A percentile compares a stretch with the other conserved stretches of the same genome.
Evolutionary conservation across 2,888 invertebrate species (phyloP).

Genomic region (Cylloceria caligata): DNA sequence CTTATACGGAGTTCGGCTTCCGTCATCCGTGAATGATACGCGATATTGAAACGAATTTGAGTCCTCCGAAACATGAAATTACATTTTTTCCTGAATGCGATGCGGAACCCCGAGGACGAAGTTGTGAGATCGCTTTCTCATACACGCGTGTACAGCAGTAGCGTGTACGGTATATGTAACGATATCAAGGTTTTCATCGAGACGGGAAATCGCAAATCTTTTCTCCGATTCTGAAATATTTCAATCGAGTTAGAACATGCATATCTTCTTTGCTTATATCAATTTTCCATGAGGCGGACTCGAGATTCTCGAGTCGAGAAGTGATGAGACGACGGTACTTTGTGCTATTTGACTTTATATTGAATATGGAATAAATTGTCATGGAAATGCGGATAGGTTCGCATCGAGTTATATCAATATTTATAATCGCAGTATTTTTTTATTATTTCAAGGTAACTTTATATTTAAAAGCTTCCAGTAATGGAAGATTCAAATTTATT

Average conservation of each 20-base stretch:
- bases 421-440: background rate
- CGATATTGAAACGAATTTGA: background rate
- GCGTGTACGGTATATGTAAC: constrained; percentile 1
- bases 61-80: background rate
- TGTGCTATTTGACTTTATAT: background rate
- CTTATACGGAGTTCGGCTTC: background rate
- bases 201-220: background rate
- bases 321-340: constrained; percentile 9
- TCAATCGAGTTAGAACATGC: constrained; percentile 45
- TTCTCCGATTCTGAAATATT: constrained; percentile 11
- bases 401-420: background rate
- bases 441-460: background rate
- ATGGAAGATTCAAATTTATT: background rate
- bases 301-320: no score
- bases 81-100: constrained; percentile 5
- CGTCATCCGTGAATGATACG: background rate
- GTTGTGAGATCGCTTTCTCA: background rate
- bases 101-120: background rate
- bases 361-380: constrained; percentile 9
- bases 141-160: background rate
- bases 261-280: constrained; percentile 39
- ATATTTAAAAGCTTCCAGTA: background rate
- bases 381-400: background rate
- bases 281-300: constrained; percentile 34
- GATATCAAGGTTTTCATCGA: constrained; percentile 14